Base-by-base conservation (phyloP, 2,797 vertebrate genomes). In the Protosalanx chinensis region DNA sequence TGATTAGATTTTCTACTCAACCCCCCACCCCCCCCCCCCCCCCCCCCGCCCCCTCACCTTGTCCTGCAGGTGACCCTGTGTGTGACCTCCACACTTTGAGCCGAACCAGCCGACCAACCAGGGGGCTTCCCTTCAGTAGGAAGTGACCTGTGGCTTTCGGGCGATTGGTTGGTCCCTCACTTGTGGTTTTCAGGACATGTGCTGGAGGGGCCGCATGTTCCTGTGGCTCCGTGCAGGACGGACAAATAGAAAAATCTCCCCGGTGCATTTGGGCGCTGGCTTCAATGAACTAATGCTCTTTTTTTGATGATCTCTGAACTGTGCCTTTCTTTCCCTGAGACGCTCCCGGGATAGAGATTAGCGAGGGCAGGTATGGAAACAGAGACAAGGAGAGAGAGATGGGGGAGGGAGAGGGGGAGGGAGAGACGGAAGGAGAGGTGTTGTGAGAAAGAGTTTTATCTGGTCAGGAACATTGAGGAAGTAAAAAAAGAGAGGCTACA, bases 131-230 rank as follows among this genome's bases (percentile, higher is more conserved):
- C 16, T 57, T n/a, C 66, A n/a, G 10, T 53, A 57, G 67, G n/a
- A 68, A 68, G 35, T 58, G 18, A 68, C 67, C 67, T 69, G 81
- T 32, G 67, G 79, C 78, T 84, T 60, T 64, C 1, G 56, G 68
- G 59, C 82, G 79, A 83, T 83, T 85, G 79, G 68, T 78, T 81
- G 67, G 70, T 73, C 68, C 72, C 74, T 78, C 72, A 70, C 41
- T 68, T 75, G 56, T 0, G 5, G 70, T 51, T 79, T 70, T 62
- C 0, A 41, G 67, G 37, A 57, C 13, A 23, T 35, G 59, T 20
- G 13, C 15, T 15, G 10, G 6, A 59, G 20, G 20, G 23, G n/a
- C 10, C 23, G 23, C 2, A 12, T 2, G 15, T 53, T n/a, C 51
- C 16, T 53, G 16, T 53, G 51, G 49, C 49, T n/a, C 51, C 76